Base-by-base conservation (phyloP, 1,140 invertebrate genomes). In the Drosophila mauritiana region DNA sequence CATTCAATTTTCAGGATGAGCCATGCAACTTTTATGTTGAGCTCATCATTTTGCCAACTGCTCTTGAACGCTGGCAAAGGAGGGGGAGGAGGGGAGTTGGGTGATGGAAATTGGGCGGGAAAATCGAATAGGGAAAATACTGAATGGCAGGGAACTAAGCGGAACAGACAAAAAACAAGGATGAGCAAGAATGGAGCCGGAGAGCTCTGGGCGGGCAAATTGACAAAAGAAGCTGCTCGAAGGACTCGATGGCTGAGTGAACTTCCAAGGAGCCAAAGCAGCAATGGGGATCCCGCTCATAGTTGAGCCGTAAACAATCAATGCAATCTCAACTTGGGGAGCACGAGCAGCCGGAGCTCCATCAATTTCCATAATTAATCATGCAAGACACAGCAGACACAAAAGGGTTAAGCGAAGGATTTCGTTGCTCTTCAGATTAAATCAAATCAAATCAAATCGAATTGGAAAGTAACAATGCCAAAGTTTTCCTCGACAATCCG, bases 21-120 rank as follows among this genome's bases (percentile, higher is more conserved):
- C 67, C 75, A 42, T 73, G 76, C 67, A 78, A 73, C 42, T 73
- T 78, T 78, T 79, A 79, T 78, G 76, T 79, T 58, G 55, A 78
- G 75, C 76, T 78, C 76, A 78, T 78, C 76, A 78, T 79, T 78
- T 64, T 53, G 65, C 56, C 56, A 78, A 56, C 46, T 52, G 45
- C 62, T 74, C 34, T 1, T 11, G 12, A 10, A 8, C 27, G 27
- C 0, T 8, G n/a, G 4, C 20, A 20, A 20, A 27, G 25, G 3
- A n/a, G 13, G 12, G 20, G 12, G 7, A 5, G 11, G 4, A 17
- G 7, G 8, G 0, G 17, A 17, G 17, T 5, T 10, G n/a, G 25
- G 13, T n/a, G 20, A 1, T 13, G 31, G 12, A 61, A 39, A 13
- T 15, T 17, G n/a, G 12, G 20, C n/a, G 46, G 46, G 31, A 1